Evolutionary conservation across 2,113 vertebrate genomes (phyloP).

Genomic region (Channa maculata): DNA sequence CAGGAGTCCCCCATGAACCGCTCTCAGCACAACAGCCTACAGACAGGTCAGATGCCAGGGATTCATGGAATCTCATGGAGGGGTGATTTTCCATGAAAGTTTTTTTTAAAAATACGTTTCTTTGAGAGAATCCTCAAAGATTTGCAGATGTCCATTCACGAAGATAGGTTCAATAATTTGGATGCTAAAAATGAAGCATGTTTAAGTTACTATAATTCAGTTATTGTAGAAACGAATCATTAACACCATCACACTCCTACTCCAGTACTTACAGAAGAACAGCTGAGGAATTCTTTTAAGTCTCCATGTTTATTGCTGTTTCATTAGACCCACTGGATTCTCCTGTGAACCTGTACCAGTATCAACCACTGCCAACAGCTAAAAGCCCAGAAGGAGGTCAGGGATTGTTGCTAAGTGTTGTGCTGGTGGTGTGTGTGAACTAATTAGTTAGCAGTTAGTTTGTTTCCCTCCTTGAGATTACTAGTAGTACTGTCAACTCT

Average conservation of each 20-base stretch:
- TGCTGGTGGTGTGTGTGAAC: conserved; percentile 46
- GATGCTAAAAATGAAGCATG: no score
- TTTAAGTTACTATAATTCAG: neutral
- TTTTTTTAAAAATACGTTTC: no score
- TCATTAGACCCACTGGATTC: conserved; percentile 60
- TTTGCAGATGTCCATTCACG: no score
- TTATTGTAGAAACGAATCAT: neutral
- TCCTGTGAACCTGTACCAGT: conserved; percentile 46
- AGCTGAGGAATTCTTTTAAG: neutral
- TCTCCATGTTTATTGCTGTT: conserved; percentile 18
- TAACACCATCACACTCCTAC: neutral
- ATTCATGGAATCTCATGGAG: neutral
- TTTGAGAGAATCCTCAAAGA: no score
- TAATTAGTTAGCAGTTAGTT: conserved; percentile 25
- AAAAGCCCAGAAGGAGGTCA: conserved; percentile 67
- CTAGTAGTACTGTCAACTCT: conserved; percentile 7
- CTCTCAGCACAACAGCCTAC: conserved; percentile 92
- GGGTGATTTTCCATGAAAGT: no score
- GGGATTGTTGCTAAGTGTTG: conserved; percentile 55
- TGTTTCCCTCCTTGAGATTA: conserved; percentile 1
- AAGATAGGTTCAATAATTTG: no score
- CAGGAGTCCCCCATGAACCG: conserved; percentile 91
- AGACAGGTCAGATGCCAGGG: conserved; percentile 86
- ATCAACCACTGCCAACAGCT: conserved; percentile 49
- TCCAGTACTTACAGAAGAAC: neutral